Percentiles rank a stretch among this genome's conserved stretches.
These are phyloP conservation scores for Rafetus swinhoei DNA, from an alignment of 2,113 vertebrate genomes.

Conservation along the genomic window DNA sequence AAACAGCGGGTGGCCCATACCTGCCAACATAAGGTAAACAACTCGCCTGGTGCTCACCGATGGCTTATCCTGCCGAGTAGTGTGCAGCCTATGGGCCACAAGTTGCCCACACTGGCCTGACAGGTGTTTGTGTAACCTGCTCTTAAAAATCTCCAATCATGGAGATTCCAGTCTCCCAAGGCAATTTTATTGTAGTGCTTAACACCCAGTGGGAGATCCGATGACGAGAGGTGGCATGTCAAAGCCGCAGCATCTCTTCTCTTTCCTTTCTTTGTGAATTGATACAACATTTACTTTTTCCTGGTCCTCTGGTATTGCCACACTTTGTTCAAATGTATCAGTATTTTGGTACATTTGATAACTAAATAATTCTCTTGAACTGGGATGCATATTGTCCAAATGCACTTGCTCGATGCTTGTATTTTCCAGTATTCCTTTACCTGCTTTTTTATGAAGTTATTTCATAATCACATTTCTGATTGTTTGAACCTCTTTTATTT, in stretches of 20 bases:
- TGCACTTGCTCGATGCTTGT: neutral
- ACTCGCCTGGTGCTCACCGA: too few relatives aligned
- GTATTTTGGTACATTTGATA: neutral
- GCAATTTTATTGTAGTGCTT: too few relatives aligned
- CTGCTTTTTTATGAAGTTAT: neutral
- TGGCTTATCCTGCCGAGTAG: too few relatives aligned
- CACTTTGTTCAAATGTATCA: neutral
- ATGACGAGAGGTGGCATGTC: fast-evolving
- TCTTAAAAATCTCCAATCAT: too few relatives aligned
- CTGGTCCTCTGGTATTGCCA: neutral
- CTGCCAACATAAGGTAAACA: too few relatives aligned
- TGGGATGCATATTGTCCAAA: fast-evolving
- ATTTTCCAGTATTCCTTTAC: neutral
- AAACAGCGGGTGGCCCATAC: too few relatives aligned
- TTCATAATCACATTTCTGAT: neutral
- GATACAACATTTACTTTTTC: neutral
- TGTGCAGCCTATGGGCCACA: too few relatives aligned
- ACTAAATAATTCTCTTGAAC: neutral
- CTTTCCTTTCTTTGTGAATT: neutral
- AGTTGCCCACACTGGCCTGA: too few relatives aligned
- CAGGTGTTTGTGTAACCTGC: too few relatives aligned
- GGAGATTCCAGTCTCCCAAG: too few relatives aligned
- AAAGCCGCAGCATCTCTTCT: neutral
- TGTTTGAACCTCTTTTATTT: neutral
- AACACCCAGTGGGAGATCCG: neutral